These are phyloP conservation scores for Cryptops parisi DNA, from an alignment of 2,888 invertebrate species.

Conservation along the genomic window DNA sequence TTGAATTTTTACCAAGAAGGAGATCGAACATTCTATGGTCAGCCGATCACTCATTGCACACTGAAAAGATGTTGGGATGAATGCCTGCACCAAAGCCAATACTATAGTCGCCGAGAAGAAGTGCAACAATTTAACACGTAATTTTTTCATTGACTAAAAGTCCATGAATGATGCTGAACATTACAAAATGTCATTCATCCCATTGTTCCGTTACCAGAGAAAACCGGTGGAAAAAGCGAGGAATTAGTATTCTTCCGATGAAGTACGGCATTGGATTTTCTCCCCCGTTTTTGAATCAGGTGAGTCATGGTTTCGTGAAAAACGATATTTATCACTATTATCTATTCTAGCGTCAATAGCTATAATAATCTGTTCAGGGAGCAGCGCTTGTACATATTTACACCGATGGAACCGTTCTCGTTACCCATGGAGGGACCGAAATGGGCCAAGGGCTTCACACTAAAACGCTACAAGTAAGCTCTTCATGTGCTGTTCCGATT, in stretches of 20 bases:
- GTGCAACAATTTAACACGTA: slow-evolving; percentile 58
- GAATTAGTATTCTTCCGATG: slow-evolving; percentile 63
- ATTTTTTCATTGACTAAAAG: no score
- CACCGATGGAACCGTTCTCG: slow-evolving; percentile 62
- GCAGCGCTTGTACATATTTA: slow-evolving; percentile 81
- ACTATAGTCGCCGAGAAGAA: slow-evolving; percentile 40
- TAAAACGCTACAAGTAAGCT: slow-evolving; percentile 74
- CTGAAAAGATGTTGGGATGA: slow-evolving; percentile 61
- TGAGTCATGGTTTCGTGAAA: slow-evolving; percentile 8
- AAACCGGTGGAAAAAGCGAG: slow-evolving; percentile 74
- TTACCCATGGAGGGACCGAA: slow-evolving; percentile 78
- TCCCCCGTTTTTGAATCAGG: slow-evolving; percentile 57
- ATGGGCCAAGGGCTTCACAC: slow-evolving; percentile 96
- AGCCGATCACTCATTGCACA: slow-evolving; percentile 55
- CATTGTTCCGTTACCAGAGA: slow-evolving; percentile 36
- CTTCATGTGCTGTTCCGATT: no score
- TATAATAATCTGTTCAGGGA: slow-evolving; percentile 31
- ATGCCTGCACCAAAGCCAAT: slow-evolving; percentile 52
- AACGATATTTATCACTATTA: no score
- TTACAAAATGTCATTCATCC: no score
- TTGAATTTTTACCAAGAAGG: slow-evolving; percentile 70
- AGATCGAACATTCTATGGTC: slow-evolving; percentile 59
- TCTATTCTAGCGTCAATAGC: no score
- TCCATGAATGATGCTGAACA: no score
- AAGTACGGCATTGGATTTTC: slow-evolving; percentile 76